A percentile compares a stretch with the other conserved stretches of the same genome.
These are phyloP conservation scores for Agonum fuliginosum DNA, from an alignment of 2,888 invertebrate species.

Conservation along the genomic window DNA sequence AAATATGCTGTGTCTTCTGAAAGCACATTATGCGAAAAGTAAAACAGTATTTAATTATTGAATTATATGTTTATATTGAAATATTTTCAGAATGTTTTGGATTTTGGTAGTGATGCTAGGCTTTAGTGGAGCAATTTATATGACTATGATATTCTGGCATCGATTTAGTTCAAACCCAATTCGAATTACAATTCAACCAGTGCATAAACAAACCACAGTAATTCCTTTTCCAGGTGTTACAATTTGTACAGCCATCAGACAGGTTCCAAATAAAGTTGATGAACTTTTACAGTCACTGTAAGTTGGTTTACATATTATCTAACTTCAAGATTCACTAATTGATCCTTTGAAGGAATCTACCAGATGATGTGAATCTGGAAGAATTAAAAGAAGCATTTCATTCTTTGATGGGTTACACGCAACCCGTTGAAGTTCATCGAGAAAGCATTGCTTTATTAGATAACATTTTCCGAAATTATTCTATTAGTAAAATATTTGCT, in stretches of 20 bases:
- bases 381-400: conserved; percentile 65
- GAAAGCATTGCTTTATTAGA: conserved; percentile 65
- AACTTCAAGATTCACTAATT: neutral
- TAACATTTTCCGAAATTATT: conserved; percentile 64
- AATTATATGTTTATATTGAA: too few species aligned
- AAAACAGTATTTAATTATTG: conserved; percentile 8
- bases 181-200: conserved; percentile 68
- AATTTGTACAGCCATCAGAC: conserved; percentile 68
- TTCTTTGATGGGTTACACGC: conserved; percentile 65
- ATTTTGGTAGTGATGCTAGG: conserved; percentile 65
- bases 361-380: conserved; percentile 62
- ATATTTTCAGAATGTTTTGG: conserved; percentile 69
- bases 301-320: conserved; percentile 57
- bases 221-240: conserved; percentile 71
- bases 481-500: conserved; percentile 63
- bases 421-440: conserved; percentile 63
- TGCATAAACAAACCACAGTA: conserved; percentile 66
- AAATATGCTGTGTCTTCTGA: conserved; percentile 67
- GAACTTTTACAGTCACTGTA: conserved; percentile 64
- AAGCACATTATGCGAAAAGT: conserved; percentile 65
- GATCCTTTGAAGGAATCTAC: conserved; percentile 64
- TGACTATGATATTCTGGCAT: conserved; percentile 69
- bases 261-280: conserved; percentile 66
- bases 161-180: conserved; percentile 70
- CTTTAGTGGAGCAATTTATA: conserved; percentile 66